Evolutionary conservation across 2,888 invertebrate species (phyloP), one percentile per base, ranked within the genome.

Genomic region (Trissonchulus sp.): DNA sequence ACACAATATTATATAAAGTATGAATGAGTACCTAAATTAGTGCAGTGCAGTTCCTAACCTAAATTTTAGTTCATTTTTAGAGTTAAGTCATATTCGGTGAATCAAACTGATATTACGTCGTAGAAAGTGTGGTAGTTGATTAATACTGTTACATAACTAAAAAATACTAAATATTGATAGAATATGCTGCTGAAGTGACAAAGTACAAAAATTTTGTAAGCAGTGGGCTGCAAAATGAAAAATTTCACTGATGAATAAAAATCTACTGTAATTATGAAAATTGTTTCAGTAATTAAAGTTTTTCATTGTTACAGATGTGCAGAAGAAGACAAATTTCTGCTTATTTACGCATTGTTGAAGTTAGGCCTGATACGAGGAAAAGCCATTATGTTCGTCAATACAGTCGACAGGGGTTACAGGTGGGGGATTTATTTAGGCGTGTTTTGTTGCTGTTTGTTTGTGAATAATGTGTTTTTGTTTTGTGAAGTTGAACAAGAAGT

Each of bases 391-490:
- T 99, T 99, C 88, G 97, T 99, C 0, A 93, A 95, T 85, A 91
- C 92, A 15, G 96, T 98, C 0, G 96, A 99, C 86, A 90, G 93
- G 80, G 98, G 97, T 85, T 99, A 98, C 85, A 96, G 94, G 93
- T 93, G 79, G 48, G 48, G n/a, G 8, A 48, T 23, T 48, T 48
- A 15, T 48, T 15, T 48, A 48, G 8, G 48, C 23, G 8, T 23
- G 48, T 23, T 48, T 48, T 48, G 48, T 48, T 48, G 8, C 23
- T 15, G 23, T 8, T 48, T 48, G 8, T 48, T 48, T 15, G 48
- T 48, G 48, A 48, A 48, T 48, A 48, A 48, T 48, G 48, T 48
- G 8, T 48, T 48, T 23, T 48, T 48, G 48, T 48, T n/a, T n/a
- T n/a, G n/a, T n/a, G n/a, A n/a, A n/a, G n/a, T n/a, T n/a, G n/a